Percentiles rank a stretch among this genome's conserved stretches.
These are phyloP conservation scores for Venusia cambrica DNA, from an alignment of 2,888 invertebrate genomes.

Conservation along the genomic window DNA sequence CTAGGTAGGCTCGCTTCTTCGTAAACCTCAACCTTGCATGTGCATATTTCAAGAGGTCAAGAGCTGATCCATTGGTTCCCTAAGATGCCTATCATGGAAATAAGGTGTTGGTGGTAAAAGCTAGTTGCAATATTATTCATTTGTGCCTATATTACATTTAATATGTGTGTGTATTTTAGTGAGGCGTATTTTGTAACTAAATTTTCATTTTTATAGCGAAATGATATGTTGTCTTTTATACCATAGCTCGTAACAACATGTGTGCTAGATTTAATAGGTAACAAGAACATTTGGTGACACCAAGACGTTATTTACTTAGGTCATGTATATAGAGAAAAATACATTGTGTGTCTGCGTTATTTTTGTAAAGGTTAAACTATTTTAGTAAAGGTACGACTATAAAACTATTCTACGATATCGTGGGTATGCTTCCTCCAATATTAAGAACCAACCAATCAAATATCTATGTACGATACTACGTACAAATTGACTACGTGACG, in stretches of 20 bases:
- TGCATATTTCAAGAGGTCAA: no score
- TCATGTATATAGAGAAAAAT: slow-evolving; percentile 50
- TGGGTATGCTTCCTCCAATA: no score
- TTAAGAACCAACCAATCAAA: no score
- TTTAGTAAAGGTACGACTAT: no score
- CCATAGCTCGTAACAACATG: slow-evolving; percentile 51
- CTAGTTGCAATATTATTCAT: slow-evolving; percentile 52
- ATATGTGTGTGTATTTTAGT: slow-evolving; percentile 52
- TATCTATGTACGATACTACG: no score
- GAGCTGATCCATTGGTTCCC: no score
- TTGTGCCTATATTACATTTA: slow-evolving; percentile 70
- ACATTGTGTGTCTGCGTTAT: slow-evolving; percentile 41
- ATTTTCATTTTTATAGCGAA: slow-evolving; percentile 47
- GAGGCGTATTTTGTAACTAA: slow-evolving; percentile 40
- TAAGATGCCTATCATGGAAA: slow-evolving; percentile 4
- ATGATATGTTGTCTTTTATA: slow-evolving; percentile 67
- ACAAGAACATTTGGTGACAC: slow-evolving; percentile 68
- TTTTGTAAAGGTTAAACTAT: slow-evolving; percentile 43
- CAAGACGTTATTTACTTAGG: slow-evolving; percentile 57
- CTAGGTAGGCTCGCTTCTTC: no score
- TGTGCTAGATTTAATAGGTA: slow-evolving; percentile 43
- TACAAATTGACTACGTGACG: no score
- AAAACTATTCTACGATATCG: no score
- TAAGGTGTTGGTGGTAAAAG: slow-evolving; percentile 11
- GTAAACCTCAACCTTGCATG: no score